These are phyloP conservation scores for Butastur rufipennis DNA, from an alignment of 2,113 vertebrate genomes.

Conservation along the genomic window DNA sequence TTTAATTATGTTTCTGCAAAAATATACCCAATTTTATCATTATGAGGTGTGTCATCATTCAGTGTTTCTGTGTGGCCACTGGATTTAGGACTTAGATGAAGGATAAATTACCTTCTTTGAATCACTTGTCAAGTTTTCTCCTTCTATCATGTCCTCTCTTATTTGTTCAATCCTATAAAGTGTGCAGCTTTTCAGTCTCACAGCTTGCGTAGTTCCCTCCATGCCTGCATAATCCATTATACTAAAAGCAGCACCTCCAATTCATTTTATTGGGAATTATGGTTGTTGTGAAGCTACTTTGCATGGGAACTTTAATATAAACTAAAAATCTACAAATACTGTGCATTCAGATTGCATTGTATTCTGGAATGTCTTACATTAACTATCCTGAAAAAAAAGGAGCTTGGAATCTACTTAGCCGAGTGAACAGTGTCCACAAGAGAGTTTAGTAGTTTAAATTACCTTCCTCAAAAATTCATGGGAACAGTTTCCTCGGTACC, in stretches of 20 bases:
- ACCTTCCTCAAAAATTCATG: not conserved
- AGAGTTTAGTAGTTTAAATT: not conserved
- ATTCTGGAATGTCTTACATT: not conserved
- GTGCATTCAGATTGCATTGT: not conserved
- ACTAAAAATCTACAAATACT: not conserved
- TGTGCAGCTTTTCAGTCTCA: not conserved
- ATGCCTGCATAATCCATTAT: not conserved
- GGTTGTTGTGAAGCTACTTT: not conserved
- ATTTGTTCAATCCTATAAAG: not conserved
- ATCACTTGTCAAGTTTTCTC: not conserved
- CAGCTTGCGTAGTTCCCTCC: not conserved
- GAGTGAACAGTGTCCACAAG: not conserved
- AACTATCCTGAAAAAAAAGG: not conserved
- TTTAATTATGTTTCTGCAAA: not conserved
- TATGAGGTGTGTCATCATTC: not conserved
- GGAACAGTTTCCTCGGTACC: rapidly evolving
- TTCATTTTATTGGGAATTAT: not conserved
- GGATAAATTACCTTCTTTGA: not conserved
- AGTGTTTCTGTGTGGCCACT: not conserved
- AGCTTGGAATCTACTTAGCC: not conserved
- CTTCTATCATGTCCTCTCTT: not conserved
- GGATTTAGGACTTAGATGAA: not conserved
- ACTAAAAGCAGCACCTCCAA: not conserved
- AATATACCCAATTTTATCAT: not conserved
- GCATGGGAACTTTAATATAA: not conserved